Evolutionary conservation across 2,888 invertebrate genomes (phyloP), one percentile per base, ranked within the genome.

Genomic region (Catocala fraxini): DNA sequence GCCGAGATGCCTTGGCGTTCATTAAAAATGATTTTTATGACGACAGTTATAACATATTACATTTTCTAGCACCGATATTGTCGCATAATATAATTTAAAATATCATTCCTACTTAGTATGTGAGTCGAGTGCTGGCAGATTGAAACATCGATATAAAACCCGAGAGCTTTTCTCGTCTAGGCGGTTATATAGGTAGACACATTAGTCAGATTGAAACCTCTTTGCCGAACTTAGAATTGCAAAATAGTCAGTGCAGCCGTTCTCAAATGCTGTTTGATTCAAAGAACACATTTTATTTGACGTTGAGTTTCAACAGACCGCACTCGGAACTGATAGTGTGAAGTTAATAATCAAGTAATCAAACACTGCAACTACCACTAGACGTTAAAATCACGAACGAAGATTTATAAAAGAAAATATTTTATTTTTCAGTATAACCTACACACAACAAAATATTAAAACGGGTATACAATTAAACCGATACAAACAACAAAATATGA

Each of bases 191-290:
- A 83, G 73, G 79, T 87, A 88, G 86, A 86, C 87, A 89, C 92
- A 92, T 93, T 93, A 92, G 90, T 86, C 83, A 85, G 87, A 92
- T 93, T 92, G 90, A 86, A 92, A 91, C 87, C 90, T 90, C 90
- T 90, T 87, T 87, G 84, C 82, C 82, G 80, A 85, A 89, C 87
- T 92, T 89, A 85, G 92, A 92, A 93, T 92, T 92, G 92, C 90
- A 92, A 93, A 92, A 90, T 88, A 88, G 87, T 88, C 83, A 79
- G 80, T 87, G 88, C 86, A 86, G 79, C 84, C 87, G 82, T 86
- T 89, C 87, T 80, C 80, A 67, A 79, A 85, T 87, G 86, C 86
- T 79, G 85, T 90, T 89, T 90, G 89, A 84, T 88, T 88, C 85
- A 84, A 86, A 88, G 85, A 87, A 84, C 79, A 85, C 77, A 82